Percentiles rank a stretch among this genome's conserved stretches.
Evolutionary conservation across 2,113 vertebrate species (phyloP).

Genomic region (Plecotus auritus): DNA sequence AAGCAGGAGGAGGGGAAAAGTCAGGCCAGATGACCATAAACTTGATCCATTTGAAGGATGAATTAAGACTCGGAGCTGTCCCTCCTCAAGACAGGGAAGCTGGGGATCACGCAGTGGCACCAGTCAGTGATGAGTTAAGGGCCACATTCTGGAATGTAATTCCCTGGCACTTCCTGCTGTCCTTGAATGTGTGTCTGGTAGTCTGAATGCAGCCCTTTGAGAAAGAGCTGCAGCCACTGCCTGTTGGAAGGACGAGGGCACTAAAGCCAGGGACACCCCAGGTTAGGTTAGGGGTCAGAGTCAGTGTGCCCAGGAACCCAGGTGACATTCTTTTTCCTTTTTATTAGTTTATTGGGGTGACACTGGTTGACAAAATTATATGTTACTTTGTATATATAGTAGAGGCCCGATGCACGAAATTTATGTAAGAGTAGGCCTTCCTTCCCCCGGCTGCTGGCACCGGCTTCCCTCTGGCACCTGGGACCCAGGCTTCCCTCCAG

Average conservation of each 20-base stretch:
- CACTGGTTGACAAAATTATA: not conserved
- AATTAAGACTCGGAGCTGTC: not conserved
- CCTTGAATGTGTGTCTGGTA: not conserved
- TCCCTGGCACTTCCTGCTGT: not conserved
- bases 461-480: too few relatives aligned
- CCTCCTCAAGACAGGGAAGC: not conserved
- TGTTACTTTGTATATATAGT: too few relatives aligned
- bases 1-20: not conserved
- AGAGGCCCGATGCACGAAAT: too few relatives aligned
- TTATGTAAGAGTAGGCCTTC: too few relatives aligned
- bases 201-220: not conserved
- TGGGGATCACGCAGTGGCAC: not conserved
- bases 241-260: not conserved
- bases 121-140: not conserved
- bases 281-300: not conserved
- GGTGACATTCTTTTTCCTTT: not conserved
- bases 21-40: not conserved
- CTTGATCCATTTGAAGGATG: not conserved
- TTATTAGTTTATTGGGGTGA: not conserved
- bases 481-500: too few relatives aligned
- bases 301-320: not conserved
- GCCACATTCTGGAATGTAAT: not conserved
- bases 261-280: too few relatives aligned
- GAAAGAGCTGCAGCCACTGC: not conserved
- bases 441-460: too few relatives aligned